Evolutionary conservation across 2,797 vertebrate species (phyloP), one percentile per base, ranked within the genome.

Genomic region (Mus spretus): DNA sequence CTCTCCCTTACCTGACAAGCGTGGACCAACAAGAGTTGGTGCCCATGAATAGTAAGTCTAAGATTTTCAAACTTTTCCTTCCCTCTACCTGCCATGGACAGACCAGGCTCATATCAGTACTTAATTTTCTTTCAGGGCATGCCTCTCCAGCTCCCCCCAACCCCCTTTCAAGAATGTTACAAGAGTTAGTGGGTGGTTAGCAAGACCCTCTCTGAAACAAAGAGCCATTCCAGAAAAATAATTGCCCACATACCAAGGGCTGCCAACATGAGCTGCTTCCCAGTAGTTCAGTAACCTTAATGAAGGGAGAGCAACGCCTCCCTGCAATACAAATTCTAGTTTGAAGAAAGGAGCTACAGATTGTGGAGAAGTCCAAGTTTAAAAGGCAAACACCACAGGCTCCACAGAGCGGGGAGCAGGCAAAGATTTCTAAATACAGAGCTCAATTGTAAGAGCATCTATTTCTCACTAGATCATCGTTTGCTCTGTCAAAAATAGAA

Each of bases 401-500:
- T 97, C 85, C 92, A 6, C 55, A 84, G 90, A 97, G 82, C 96
- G 70, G 95, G 82, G 96, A 96, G 88, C 96, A 90, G 96, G 96
- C 92, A 47, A 79, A 84, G 86, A 53, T 94, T 82, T 90, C 94
- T 57, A 91, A 98, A 93, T 93, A 91, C 95, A 89, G 97, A 98
- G 84, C 93, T 97, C 97, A 85, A 34, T 0, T 95, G 55, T 88
- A 92, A 96, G 94, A 78, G 89, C 97, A 97, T 98, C 98, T 97
- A 97, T 88, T 98, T 95, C 96, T 98, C 96, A 94, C 97, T 97
- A 92, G 95, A 93, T 94, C 88, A 94, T 94, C 95, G 59, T 94
- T 95, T 44, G 97, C 93, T 96, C 97, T 95, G 98, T 95, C 98
- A 97, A 95, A 96, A 97, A 96, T 97, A 97, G 97, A 96, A 57